Base-by-base conservation (phyloP, 2,888 invertebrate genomes). In the Salpingus planirostris region DNA sequence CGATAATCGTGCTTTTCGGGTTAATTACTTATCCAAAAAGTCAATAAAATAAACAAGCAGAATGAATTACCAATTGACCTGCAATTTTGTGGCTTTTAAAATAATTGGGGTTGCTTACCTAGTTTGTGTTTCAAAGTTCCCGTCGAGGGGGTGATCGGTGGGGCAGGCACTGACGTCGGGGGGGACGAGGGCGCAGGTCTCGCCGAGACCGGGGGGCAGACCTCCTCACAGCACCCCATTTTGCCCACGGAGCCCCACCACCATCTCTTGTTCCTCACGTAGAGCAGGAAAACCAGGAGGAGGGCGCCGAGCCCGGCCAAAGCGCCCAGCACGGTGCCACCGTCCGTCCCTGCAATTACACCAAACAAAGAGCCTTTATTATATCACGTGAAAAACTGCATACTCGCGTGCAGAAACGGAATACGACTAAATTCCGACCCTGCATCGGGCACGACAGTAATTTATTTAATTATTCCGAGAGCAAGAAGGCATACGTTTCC, bases 241-340 rank as follows among this genome's bases (percentile, higher is more conserved):
- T 71, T 73, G 39, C 71, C 66, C 43, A 71, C 71, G 55, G 80
- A 80, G 55, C 76, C 70, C 64, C 83, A 71, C 65, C 83, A 81
- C 60, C 77, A 71, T 59, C 81, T 69, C 64, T 77, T 80, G 55
- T 89, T 81, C 59, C 87, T 87, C 46, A 92, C 74, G 68, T 91
- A 92, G 47, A 92, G 73, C 54, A 90, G 80, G 54, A 91, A 75
- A 44, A 91, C 79, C 52, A 92, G 70, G 48, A 92, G 72, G 38
- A 91, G 70, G 12, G 80, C 79, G 32, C 90, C 80, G 59, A 91
- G 80, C 42, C 84, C 87, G 42, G 82, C 85, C 52, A 90, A 80
- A 42, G 85, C 88, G 55, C 88, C 89, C 62, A 92, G 74, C 59
- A 55, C 33, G n/a, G 88, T 87, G 54, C 87, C 83, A 54, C 89